Evolutionary conservation across 2,113 vertebrate genomes (phyloP), one percentile per base, ranked within the genome.

Genomic region (Ciconia maguari): DNA sequence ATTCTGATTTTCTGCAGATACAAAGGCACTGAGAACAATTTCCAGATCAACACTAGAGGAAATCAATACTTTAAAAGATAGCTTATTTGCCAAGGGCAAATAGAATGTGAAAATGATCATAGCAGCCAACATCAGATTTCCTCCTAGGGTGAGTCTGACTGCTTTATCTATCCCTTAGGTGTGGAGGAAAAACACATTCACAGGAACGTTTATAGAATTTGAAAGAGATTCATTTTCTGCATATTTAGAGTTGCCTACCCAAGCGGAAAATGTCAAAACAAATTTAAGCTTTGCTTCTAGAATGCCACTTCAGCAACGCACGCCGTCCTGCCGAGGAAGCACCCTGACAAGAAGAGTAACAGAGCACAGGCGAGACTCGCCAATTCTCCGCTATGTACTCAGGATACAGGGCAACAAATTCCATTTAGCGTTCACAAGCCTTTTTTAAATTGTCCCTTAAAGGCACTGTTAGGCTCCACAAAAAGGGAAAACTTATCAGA

Each of bases 191-290:
- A 41, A 6, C 12, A 72, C 58, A 82, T 65, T 80, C 78, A 93
- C 10, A 34, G 42, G 32, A 75, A 61, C 7, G 21, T 64, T 94
- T 68, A 87, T 0, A 57, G 81, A 95, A 91, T 34, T 72, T 69
- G 87, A 92, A 95, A 93, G 87, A 96, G 74, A 86, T 77, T 87
- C 51, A 84, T 89, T 75, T 96, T 96, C 89, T 96, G 94, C 87
- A 19, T 32, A 83, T 96, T 96, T 93, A 69, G 72, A 95, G 93
- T 20, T 27, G 36, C 30, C 75, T 88, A 89, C 41, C 68, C 44
- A 86, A 96, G 76, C 7, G 3, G 66, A 79, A 90, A 93, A 89
- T 10, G 55, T 90, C 95, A 82, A 78, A 93, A 96, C 61, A 93
- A 87, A 96, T 87, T 41, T 89, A 55, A 68, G 93, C 36, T 92